These are phyloP conservation scores for Episyrphus balteatus DNA, from an alignment of 1,140 invertebrate genomes.

Conservation along the genomic window DNA sequence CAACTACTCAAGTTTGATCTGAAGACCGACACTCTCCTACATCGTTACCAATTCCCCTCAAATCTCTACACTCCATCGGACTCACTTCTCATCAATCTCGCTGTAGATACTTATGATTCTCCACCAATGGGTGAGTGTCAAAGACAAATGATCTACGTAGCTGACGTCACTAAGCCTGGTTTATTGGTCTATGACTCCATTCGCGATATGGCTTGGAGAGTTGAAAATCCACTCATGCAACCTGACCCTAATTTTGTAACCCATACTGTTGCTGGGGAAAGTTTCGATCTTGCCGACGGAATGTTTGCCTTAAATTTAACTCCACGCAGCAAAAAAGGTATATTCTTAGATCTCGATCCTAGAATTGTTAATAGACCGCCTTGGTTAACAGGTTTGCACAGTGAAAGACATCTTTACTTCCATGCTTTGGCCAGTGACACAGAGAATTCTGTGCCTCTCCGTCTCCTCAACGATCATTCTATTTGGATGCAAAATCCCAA, in stretches of 20 bases:
- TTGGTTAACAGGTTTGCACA: conserved; percentile 1
- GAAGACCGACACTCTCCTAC: conserved; percentile 39
- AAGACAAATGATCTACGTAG: conserved; percentile 58
- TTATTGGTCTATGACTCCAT: conserved; percentile 56
- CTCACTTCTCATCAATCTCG: conserved; percentile 39
- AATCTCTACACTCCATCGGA: conserved; percentile 30
- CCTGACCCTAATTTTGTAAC: conserved; percentile 55
- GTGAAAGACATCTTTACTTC: conserved; percentile 14
- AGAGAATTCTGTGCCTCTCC: not conserved
- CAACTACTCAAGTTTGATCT: conserved; percentile 51
- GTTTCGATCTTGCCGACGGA: conserved; percentile 39
- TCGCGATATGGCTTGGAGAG: conserved; percentile 48
- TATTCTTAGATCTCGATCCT: no score
- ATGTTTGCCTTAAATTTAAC: conserved; percentile 13
- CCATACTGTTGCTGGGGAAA: conserved; percentile 51
- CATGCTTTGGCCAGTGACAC: conserved; percentile 17
- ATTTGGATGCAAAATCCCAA: no score
- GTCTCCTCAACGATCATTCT: no score
- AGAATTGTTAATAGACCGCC: no score
- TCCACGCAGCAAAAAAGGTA: conserved; percentile 1
- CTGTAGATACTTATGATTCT: conserved; percentile 19
- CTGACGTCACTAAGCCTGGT: conserved; percentile 55
- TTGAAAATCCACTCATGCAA: conserved; percentile 54
- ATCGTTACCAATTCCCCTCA: conserved; percentile 43
- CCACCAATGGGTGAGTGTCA: conserved; percentile 38